A percentile compares a stretch with the other conserved stretches of the same genome.
Evolutionary conservation across 2,113 vertebrate genomes (phyloP).

Genomic region (Apteryx owenii): DNA sequence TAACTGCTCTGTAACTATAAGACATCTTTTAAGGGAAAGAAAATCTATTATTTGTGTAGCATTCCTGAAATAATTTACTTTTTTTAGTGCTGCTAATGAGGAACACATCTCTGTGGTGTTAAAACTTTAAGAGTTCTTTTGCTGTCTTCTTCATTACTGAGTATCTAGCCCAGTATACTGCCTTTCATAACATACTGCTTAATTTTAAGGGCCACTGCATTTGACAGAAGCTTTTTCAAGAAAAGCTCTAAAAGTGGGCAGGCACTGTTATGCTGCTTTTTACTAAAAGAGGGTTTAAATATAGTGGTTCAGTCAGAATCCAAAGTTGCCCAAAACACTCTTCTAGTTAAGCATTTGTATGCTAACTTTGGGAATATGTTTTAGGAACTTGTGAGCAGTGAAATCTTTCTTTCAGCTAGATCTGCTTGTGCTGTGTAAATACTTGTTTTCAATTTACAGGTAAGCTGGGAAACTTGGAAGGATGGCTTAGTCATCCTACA

Average conservation of each 20-base stretch:
- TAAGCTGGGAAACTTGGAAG: not conserved
- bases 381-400: not conserved
- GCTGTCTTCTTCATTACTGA: not conserved
- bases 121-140: not conserved
- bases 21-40: no score
- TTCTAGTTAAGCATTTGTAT: not conserved
- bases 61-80: not conserved
- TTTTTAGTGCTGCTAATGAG: not conserved
- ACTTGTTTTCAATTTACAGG: slow-evolving; percentile 5
- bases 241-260: not conserved
- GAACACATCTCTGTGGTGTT: not conserved
- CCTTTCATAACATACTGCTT: not conserved
- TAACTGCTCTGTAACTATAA: not conserved
- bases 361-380: not conserved
- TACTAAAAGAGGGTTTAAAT: not conserved
- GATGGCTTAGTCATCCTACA: not conserved
- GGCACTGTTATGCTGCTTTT: not conserved
- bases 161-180: not conserved
- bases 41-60: not conserved
- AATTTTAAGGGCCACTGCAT: not conserved
- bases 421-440: not conserved
- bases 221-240: not conserved
- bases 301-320: not conserved
- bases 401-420: not conserved
- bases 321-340: not conserved